Evolutionary conservation across 2,888 invertebrate genomes (phyloP).

Genomic region (Idaea straminata): DNA sequence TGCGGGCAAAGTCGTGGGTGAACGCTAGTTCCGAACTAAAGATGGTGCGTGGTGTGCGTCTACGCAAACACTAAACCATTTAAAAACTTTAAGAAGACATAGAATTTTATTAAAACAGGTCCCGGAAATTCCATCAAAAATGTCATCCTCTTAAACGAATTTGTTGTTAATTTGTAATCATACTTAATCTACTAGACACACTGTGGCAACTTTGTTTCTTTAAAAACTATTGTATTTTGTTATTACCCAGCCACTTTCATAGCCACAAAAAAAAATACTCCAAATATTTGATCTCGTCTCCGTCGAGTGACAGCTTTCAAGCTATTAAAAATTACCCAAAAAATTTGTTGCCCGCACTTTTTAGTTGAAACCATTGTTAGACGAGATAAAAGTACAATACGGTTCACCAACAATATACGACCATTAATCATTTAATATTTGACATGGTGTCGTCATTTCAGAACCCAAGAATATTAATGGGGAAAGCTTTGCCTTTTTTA

Average conservation of each 20-base stretch:
- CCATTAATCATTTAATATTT: slow-evolving; percentile 64
- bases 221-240: background rate
- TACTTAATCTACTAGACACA: no score
- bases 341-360: slow-evolving; percentile 42
- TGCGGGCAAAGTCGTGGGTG: no score
- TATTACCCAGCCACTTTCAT: background rate
- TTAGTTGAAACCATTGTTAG: slow-evolving; percentile 48
- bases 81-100: no score
- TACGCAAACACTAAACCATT: no score
- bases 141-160: no score
- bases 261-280: slow-evolving; percentile 15
- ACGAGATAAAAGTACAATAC: slow-evolving; percentile 47
- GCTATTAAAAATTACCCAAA: slow-evolving; percentile 58
- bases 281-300: slow-evolving; percentile 48
- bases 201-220: no score
- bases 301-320: slow-evolving; percentile 50
- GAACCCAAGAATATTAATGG: slow-evolving; percentile 27
- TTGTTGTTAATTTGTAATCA: no score
- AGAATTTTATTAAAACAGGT: no score
- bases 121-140: no score
- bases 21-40: no score
- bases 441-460: slow-evolving; percentile 52
- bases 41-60: no score
- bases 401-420: slow-evolving; percentile 47
- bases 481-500: slow-evolving; percentile 25